phyloP scores from a whole-genome alignment of 2,113 vertebrate genomes.

The Felis catus region DNA sequence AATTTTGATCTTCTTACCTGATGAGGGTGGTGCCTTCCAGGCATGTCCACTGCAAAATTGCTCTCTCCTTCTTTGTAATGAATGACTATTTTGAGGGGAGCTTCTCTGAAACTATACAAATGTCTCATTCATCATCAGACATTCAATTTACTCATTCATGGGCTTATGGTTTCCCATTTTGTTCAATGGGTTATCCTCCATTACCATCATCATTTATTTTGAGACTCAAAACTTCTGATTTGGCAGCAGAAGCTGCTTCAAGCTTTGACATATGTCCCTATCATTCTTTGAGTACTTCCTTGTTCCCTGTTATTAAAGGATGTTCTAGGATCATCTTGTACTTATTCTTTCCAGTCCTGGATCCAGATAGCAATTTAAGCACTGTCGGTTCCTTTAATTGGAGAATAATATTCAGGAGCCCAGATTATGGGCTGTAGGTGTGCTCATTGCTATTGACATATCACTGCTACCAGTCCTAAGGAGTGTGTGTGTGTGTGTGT shows the following conservation, averaged over 20 bases:
- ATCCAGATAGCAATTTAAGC: background rate
- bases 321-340: background rate
- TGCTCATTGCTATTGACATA: background rate
- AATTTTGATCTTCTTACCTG: background rate
- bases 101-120: background rate
- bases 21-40: background rate
- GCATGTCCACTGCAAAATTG: background rate
- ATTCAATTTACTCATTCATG: background rate
- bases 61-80: background rate
- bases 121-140: background rate
- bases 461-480: background rate
- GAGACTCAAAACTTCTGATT: background rate
- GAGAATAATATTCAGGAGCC: background rate
- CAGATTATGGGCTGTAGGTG: background rate
- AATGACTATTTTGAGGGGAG: background rate
- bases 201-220: constrained; percentile 18
- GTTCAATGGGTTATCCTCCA: background rate
- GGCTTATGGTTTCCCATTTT: background rate
- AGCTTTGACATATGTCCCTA: background rate
- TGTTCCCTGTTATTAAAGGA: background rate
- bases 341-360: background rate
- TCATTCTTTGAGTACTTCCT: background rate
- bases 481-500: background rate
- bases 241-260: background rate
- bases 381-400: background rate